A percentile compares a stretch with the other conserved stretches of the same genome.
These are phyloP conservation scores for Procambarus clarkii DNA, from an alignment of 1,140 invertebrate genomes.

Conservation along the genomic window DNA sequence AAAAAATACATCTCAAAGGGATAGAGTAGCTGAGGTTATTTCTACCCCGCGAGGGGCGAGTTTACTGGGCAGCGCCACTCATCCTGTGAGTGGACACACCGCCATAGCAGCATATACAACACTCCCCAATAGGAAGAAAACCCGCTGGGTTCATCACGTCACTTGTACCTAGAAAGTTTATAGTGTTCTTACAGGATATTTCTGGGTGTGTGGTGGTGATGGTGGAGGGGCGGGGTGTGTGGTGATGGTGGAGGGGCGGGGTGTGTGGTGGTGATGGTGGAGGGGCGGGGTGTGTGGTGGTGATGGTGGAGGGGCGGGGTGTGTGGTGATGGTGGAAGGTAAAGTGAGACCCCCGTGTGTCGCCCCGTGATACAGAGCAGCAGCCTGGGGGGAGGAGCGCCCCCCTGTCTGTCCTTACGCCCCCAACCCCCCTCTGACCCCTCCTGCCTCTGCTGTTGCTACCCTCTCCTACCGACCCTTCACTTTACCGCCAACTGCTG, in stretches of 20 bases:
- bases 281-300: neutral
- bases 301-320: neutral
- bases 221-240: neutral
- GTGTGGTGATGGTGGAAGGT: neutral
- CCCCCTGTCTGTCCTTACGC: neutral
- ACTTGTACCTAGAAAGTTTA: no score
- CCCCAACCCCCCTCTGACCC: neutral
- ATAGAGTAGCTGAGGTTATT: no score
- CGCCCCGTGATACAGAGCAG: neutral
- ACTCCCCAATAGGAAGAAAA: no score
- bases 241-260: neutral
- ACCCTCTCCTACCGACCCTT: neutral
- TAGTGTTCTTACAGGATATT: no score
- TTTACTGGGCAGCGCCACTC: no score
- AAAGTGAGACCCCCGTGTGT: constrained; percentile 5
- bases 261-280: neutral
- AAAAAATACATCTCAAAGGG: no score
- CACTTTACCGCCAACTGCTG: neutral
- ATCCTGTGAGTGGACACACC: no score
- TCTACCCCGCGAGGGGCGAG: no score
- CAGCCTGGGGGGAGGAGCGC: neutral
- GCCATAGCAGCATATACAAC: no score
- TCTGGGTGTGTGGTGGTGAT: neutral
- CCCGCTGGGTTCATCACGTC: no score
- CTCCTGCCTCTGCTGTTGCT: neutral